Evolutionary conservation across 2,888 invertebrate species (phyloP), one percentile per base, ranked within the genome.

Genomic region (Criorhina ranunculi): DNA sequence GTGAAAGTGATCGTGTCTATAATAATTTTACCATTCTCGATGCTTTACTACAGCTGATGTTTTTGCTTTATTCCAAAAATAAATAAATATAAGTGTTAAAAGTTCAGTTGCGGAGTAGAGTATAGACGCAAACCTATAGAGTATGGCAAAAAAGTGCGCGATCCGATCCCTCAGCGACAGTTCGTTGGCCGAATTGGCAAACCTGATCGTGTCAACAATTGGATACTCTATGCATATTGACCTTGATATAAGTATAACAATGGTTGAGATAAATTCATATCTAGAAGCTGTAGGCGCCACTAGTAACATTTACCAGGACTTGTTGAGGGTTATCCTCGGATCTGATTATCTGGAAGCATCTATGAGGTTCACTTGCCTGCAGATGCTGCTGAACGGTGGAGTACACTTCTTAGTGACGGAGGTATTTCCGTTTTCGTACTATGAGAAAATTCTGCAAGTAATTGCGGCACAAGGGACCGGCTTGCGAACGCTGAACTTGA

Each of bases 381-480:
- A 94, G 88, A 92, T 95, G 88, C 90, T 95, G 78, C 93, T 95
- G 70, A 94, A 94, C 89, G 93, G 94, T 83, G 95, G 95, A 82
- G 94, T 95, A 0, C 94, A 94, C 87, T 93, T 93, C 87, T 90
- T 95, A 66, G 93, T 94, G 9, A 95, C 95, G 0, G 95, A 95
- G 42, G 93, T 95, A 55, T 95, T 95, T 90, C 95, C 95, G 0
- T 93, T 94, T 87, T 94, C 94, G n/a, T 95, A 95, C 90, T 95
- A 95, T 89, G 94, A 94, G 82, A 94, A 94, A 91, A 94, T 95
- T 87, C 91, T 95, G 88, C 93, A 94, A 90, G 93, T 94, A 86
- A 94, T 95, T 88, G 92, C 93, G 5, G 93, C 93, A 19, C 94
- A 94, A 90, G 95, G 95, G 6, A 93, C 92, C 6, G 94, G 95